Base-by-base conservation (phyloP, 2,113 vertebrate genomes). In the Polyodon spathula region DNA sequence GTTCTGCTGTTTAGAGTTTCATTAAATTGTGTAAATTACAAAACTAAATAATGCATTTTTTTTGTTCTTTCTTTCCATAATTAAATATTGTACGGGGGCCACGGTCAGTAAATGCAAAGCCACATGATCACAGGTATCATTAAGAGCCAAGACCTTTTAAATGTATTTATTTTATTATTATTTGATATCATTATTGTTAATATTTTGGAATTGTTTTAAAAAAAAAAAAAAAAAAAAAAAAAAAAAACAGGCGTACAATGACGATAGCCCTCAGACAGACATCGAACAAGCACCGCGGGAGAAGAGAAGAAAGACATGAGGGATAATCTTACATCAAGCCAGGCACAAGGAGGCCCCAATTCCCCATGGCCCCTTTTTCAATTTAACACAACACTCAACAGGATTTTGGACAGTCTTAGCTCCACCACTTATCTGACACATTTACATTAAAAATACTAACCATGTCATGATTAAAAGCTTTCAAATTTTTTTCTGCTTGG, bases 281-380 rank as follows among this genome's bases (percentile, higher is more conserved):
- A 17, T 37, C 10, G 11, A 4, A 58, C 27, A 37, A 46, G 16
- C 64, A 54, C n/a, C 53, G 48, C 57, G 37, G 12, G 52, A 2
- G 27, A 1, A 9, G 39, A 37, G 56, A 16, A 17, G 59, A 50
- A 39, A 39, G 56, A 37, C 53, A 62, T 46, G 54, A 15, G 14
- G 61, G 76, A 78, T 79, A 82, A 81, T 81, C 79, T 73, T 74
- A 73, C 70, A 62, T 73, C 69, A 70, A 64, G 63, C 66, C 50
- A 66, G 56, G 42, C 64, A 56, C 71, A 55, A 64, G 0, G 44
- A 63, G 65, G 62, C 73, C 68, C 65, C 66, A 63, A 79, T 78
- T 83, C 84, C 80, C 84, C 76, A 61, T 0, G 63, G 81, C 40
- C 72, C 72, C 16, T 61, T 82, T 82, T 84, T 82, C 81, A 84